phyloP scores from a whole-genome alignment of 2,797 vertebrate genomes.

The Lemur catta region DNA sequence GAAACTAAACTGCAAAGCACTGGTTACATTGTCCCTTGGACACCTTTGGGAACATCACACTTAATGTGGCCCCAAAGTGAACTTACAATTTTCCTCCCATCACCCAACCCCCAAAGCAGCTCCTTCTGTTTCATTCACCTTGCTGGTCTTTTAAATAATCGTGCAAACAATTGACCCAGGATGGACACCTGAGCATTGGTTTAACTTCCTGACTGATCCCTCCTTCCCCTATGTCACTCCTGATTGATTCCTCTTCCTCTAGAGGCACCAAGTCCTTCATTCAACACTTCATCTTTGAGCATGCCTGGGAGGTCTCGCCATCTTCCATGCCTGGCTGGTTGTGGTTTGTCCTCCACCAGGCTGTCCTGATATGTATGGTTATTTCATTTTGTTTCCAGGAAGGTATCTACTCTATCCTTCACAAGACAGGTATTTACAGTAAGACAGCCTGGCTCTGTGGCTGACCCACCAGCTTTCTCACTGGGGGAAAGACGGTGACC shows the following conservation, averaged over 20 bases:
- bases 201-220: not conserved
- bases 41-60: not conserved
- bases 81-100: not conserved
- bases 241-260: not conserved
- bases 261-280: not conserved
- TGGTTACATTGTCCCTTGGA: not conserved
- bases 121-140: not conserved
- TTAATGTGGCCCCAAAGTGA: not conserved
- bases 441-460: not conserved
- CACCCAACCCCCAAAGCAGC: not conserved
- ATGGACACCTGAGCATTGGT: not conserved
- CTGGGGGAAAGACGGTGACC: not conserved
- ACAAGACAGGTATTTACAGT: not conserved
- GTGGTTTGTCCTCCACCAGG: not conserved
- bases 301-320: not conserved
- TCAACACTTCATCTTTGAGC: not conserved
- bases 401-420: not conserved
- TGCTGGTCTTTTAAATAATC: not conserved
- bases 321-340: not conserved
- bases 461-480: not conserved
- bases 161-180: not conserved
- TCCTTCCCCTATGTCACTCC: not conserved
- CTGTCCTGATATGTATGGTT: accelerated
- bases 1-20: not conserved
- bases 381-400: not conserved